These are phyloP conservation scores for Drosophila leonis DNA, from an alignment of 2,888 invertebrate genomes.

Conservation along the genomic window DNA sequence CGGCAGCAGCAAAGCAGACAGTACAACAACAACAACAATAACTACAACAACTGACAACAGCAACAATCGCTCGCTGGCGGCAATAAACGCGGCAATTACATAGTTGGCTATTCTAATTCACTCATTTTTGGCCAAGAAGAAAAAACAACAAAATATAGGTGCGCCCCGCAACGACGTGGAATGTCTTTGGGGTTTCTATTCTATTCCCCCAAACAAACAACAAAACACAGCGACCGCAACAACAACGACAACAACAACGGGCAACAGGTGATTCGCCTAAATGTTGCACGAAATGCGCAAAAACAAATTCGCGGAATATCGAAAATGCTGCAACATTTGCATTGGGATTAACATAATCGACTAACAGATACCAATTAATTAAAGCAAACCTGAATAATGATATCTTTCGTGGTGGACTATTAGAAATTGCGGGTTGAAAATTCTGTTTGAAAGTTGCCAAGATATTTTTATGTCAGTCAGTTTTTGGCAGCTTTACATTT, in stretches of 20 bases:
- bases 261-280: constrained; percentile 78
- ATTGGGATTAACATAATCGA: neutral
- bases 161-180: constrained; percentile 60
- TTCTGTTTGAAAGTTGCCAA: neutral
- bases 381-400: neutral
- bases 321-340: constrained; percentile 48
- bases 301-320: constrained; percentile 70
- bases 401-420: too few species aligned
- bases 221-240: constrained; percentile 8
- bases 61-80: constrained; percentile 45
- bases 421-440: neutral
- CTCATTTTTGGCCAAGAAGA: constrained; percentile 64
- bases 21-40: constrained; percentile 27
- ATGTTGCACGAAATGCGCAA: constrained; percentile 77
- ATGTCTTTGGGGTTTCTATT: constrained; percentile 49
- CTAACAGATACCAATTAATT: constrained; percentile 19
- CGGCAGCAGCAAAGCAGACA: constrained; percentile 20
- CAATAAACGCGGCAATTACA: constrained; percentile 77
- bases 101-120: constrained; percentile 78
- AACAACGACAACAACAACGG: constrained; percentile 36
- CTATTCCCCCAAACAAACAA: constrained; percentile 26
- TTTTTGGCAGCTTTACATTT: neutral
- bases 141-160: constrained; percentile 45
- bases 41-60: constrained; percentile 25
- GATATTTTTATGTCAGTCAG: neutral